Conservation (phyloP, 2,113 vertebrate genomes). For the Melanerpes formicivorus region DNA sequence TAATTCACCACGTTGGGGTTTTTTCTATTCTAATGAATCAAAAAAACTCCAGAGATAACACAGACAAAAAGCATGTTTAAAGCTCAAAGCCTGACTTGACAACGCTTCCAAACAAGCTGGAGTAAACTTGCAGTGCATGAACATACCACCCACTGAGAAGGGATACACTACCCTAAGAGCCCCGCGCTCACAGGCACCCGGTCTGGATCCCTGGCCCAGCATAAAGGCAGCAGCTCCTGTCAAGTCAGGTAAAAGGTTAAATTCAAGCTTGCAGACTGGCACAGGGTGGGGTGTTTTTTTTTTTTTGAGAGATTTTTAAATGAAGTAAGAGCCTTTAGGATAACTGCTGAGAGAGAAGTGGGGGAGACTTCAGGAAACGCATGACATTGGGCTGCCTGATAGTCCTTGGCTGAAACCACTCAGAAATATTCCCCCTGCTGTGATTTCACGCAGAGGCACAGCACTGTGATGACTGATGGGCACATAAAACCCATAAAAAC, state of each 20-base stretch:
- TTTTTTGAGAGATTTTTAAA: not conserved
- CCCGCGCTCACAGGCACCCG: not conserved
- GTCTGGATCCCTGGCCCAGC: not conserved
- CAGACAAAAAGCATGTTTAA: not conserved
- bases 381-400: not conserved
- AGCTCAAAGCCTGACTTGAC: not conserved
- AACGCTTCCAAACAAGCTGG: not conserved
- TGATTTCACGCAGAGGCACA: not conserved
- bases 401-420: not conserved
- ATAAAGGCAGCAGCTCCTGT: not conserved
- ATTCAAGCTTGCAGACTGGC: not conserved
- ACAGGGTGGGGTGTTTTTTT: not conserved
- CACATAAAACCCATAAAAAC: not conserved
- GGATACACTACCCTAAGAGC: not conserved
- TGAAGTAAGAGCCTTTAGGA: not conserved
- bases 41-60: not conserved
- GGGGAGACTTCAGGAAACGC: not conserved
- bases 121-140: not conserved
- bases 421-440: conserved; percentile 5
- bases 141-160: not conserved
- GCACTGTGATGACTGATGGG: not conserved
- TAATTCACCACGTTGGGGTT: not conserved
- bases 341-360: not conserved
- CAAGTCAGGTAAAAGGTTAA: not conserved
- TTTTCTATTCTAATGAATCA: not conserved